Evolutionary conservation across 2,113 vertebrate species (phyloP), one percentile per base, ranked within the genome.

Genomic region (Rhombomys opimus): DNA sequence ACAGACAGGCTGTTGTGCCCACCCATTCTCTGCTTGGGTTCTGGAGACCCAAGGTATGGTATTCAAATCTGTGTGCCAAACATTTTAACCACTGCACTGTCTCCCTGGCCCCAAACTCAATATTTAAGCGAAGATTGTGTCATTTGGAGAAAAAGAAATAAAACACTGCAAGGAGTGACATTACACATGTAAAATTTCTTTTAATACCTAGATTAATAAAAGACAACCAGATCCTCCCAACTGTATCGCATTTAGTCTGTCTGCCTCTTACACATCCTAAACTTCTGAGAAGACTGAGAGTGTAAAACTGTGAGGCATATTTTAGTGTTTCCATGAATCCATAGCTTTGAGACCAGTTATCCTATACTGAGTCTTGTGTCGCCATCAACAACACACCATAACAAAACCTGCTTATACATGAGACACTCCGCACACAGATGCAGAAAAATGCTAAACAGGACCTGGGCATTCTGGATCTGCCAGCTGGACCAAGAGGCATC

Each of bases 331-430:
- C 15, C 14, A 1, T 32, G 27, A 67, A 67, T 46, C 46, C 46
- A 35, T 5, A 76, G 61, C 41, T 87, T 32, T 59, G n/a, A 72
- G 75, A 67, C 32, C 8, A 1, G 25, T 41, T 32, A 17, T 5
- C 23, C 72, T 78, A 4, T 3, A 14, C 25, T 46, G 68, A 35
- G 41, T 50, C 50, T 30, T 30, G 23, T 46, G 27, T 90, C 35
- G 75, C 32, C 35, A 41, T 72, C 61, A 73, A 5, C 57, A 59
- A 61, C 80, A 59, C n/a, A 82, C 8, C 80, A 13, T 14, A 38
- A 1, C 2, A 0, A 3, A 3, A n/a, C 30, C 7, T 38, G 23
- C 7, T 41, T 32, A 0, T 20, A 30, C 38, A 7, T 54, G 50
- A 18, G 67, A 72, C 18, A 30, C 38, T 27, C 4, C 50, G 65